Base-by-base conservation (phyloP, 2,113 vertebrate genomes). In the Paratilapia polleni region DNA sequence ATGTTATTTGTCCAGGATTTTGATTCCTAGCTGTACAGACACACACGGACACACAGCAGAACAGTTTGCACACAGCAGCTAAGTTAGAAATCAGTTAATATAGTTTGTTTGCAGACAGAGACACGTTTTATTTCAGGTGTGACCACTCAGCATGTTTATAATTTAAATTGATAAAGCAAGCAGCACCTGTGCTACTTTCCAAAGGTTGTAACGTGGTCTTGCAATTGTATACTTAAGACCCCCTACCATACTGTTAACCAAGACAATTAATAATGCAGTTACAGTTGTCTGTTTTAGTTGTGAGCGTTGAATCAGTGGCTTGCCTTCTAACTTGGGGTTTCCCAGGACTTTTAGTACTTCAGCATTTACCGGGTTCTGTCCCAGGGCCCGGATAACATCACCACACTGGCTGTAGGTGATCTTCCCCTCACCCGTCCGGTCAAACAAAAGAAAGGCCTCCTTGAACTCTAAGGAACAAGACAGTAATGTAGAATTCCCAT, bases 301-400 rank as follows among this genome's bases (percentile, higher is more conserved):
- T 6, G 13, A 58, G 9, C 0, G 24, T 24, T 62, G 14, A 82
- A 15, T 58, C 24, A 19, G 14, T 49, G 8, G 2, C 81, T 87
- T 80, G 62, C 97, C 98, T 78, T 98, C 97, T 20, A 96, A 93
- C 85, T 98, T 98, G 87, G 98, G 97, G 91, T 97, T 99, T 54
- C 98, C 98, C 83, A 98, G 93, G 58, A 98, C 97, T 88, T 97
- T 97, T 88, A 97, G 96, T 81, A 99, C 97, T 89, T 99, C 97
- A 0, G 98, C 97, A 43, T 98, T 99, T 87, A 97, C 97, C 0
- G 98, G 98, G 91, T 98, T 99, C 95, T 98, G 97, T 41, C 98
- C 98, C 87, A 99, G 92, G 38, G 98, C 97, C 73, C 97, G 84
- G 96, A 99, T 97, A 78, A 99, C 97, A 0, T 98, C 97, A 1